Conservation (phyloP, 2,113 vertebrate species). For the Hypomesus transpacificus region DNA sequence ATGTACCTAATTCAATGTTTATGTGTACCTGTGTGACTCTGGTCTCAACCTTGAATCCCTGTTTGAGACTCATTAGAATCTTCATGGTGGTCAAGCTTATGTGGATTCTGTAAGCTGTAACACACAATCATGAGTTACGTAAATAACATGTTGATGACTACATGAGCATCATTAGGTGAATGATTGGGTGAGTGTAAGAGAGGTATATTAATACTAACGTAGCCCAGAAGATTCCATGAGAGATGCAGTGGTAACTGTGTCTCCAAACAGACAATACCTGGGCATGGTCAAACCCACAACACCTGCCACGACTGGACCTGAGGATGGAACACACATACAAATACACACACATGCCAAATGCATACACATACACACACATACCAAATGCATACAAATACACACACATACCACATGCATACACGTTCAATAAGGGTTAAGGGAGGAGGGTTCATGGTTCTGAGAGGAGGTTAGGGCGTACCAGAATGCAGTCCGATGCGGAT, state of each 20-base stretch:
- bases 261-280: constrained; percentile 78
- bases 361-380: neutral
- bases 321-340: constrained; percentile 2
- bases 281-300: constrained; percentile 82
- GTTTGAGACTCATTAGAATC: neutral
- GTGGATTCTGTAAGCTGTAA: constrained; percentile 1
- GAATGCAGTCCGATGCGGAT: constrained; percentile 87
- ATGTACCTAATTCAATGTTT: neutral
- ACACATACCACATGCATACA: constrained; percentile 19
- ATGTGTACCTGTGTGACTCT: neutral
- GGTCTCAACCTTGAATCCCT: neutral
- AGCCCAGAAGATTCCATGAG: constrained; percentile 71
- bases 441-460: neutral
- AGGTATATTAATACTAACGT: neutral
- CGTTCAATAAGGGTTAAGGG: neutral
- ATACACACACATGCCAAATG: neutral
- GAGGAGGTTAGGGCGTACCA: constrained; percentile 56
- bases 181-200: neutral
- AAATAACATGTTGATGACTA: neutral
- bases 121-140: neutral
- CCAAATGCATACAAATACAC: neutral
- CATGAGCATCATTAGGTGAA: neutral
- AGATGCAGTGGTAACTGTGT: constrained; percentile 76
- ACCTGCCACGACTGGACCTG: constrained; percentile 79
- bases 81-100: neutral